phyloP scores from a whole-genome alignment of 1,140 invertebrate species.

The Halictus rubicundus region DNA sequence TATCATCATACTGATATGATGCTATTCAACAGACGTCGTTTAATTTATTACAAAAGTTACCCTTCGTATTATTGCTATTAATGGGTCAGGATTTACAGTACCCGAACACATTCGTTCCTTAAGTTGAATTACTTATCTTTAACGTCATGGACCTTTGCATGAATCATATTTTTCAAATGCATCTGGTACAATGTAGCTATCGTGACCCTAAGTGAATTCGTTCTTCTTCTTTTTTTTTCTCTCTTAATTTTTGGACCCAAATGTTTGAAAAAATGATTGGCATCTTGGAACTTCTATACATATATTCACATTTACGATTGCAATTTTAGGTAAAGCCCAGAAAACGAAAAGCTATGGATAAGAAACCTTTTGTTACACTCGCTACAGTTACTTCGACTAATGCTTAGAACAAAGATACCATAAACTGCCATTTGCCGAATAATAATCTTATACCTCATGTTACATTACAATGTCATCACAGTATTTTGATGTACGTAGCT shows the following conservation, averaged over 20 bases:
- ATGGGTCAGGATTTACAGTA: slow-evolving; percentile 55
- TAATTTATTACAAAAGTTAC: slow-evolving; percentile 53
- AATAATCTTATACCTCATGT: slow-evolving; percentile 56
- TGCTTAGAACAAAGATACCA: slow-evolving; percentile 28
- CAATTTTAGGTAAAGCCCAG: slow-evolving; percentile 67
- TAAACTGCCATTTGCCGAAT: slow-evolving; percentile 49
- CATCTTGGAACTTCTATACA: slow-evolving; percentile 71
- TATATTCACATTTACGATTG: slow-evolving; percentile 61
- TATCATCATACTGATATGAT: slow-evolving; percentile 54
- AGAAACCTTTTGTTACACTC: slow-evolving; percentile 38
- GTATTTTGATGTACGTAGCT: slow-evolving; percentile 71
- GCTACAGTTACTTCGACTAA: slow-evolving; percentile 24
- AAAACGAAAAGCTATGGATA: slow-evolving; percentile 73
- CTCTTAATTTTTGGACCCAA: slow-evolving; percentile 64
- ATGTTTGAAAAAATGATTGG: slow-evolving; percentile 69
- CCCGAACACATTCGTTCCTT: slow-evolving; percentile 57
- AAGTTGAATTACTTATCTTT: slow-evolving; percentile 52
- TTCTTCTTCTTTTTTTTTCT: slow-evolving; percentile 26
- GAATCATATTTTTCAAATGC: slow-evolving; percentile 55
- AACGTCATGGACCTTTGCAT: slow-evolving; percentile 66
- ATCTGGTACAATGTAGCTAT: slow-evolving; percentile 52
- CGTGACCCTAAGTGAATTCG: slow-evolving; percentile 42
- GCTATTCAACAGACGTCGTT: slow-evolving; percentile 51
- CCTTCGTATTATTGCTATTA: slow-evolving; percentile 63
- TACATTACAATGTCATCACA: slow-evolving; percentile 74